phyloP scores from a whole-genome alignment of 2,888 invertebrate genomes.

The Gortyna flavago region DNA sequence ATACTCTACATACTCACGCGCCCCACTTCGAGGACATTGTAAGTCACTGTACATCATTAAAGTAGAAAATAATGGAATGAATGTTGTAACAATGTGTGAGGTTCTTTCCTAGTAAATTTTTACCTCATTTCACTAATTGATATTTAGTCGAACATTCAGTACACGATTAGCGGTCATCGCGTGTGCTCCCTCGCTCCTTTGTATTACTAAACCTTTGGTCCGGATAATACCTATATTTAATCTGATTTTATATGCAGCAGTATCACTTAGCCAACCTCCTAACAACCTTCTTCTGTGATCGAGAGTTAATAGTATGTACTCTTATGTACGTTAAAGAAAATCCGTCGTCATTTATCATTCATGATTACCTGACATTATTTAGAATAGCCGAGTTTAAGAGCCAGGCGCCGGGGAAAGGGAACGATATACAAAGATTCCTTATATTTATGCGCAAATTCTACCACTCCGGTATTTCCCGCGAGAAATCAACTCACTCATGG shows the following conservation, averaged over 20 bases:
- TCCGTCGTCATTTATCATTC: slow-evolving; percentile 52
- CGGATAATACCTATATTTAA: too few relatives aligned
- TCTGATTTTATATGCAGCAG: too few relatives aligned
- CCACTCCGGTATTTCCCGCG: slow-evolving; percentile 65
- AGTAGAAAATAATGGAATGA: slow-evolving; percentile 8
- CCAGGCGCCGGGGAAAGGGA: slow-evolving; percentile 35
- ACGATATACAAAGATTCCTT: slow-evolving; percentile 58
- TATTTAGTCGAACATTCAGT: too few relatives aligned
- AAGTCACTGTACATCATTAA: background rate
- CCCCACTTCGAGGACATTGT: background rate
- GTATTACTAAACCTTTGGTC: too few relatives aligned
- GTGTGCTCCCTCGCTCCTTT: too few relatives aligned
- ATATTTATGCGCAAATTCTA: slow-evolving; percentile 64
- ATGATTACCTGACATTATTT: slow-evolving; percentile 60
- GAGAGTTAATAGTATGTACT: slow-evolving; percentile 19
- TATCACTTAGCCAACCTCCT: too few relatives aligned
- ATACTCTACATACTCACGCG: too few relatives aligned
- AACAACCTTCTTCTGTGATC: background rate
- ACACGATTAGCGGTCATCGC: too few relatives aligned
- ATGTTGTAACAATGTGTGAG: slow-evolving; percentile 4
- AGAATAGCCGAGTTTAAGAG: slow-evolving; percentile 51
- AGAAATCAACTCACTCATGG: slow-evolving; percentile 64
- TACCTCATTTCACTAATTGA: too few relatives aligned
- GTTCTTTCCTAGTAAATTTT: background rate
- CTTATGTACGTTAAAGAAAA: slow-evolving; percentile 26